Evolutionary conservation across 2,797 vertebrate species (phyloP), one percentile per base, ranked within the genome.

Genomic region (Spizella passerina): DNA sequence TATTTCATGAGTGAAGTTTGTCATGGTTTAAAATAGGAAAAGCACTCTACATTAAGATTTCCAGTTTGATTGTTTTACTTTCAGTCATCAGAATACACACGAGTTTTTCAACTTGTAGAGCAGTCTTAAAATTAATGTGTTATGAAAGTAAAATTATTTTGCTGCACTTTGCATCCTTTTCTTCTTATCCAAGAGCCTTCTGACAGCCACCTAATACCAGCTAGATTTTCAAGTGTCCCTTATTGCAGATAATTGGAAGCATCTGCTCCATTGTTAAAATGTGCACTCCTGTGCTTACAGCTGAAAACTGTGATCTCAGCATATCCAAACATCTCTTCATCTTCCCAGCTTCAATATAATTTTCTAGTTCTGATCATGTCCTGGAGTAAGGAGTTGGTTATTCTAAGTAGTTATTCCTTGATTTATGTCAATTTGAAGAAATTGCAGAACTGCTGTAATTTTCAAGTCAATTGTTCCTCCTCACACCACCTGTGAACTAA

Each of bases 181-280:
- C 56, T 81, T 91, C 70, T 85, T 56, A 86, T 26, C 32, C 43
- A 65, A 52, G 50, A 86, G 52, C 72, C 44, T 83, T 86, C 77
- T 61, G 63, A 69, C 55, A 90, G 63, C 66, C 75, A 90, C 34
- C 61, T 94, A 80, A 88, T 53, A 70, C 27, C 41, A 83, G 53
- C 30, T 75, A 91, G 50, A 69, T 78, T 94, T 94, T 82, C 79
- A 68, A 87, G 89, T 68, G 49, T 81, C 61, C 75, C 41, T 82
- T 77, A 70, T 36, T 91, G 61, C 39, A 86, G 82, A 78, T 92
- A 93, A 93, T 77, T 86, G 77, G 72, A 96, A 94, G 72, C 77
- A 87, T 91, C 87, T 91, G 69, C 47, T 94, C 26, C 50, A 52
- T 91, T 92, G 70, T 93, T 61, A 75, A 53, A 75, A 70, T 69